These are phyloP conservation scores for Syritta pipiens DNA, from an alignment of 2,888 invertebrate genomes.

Conservation along the genomic window DNA sequence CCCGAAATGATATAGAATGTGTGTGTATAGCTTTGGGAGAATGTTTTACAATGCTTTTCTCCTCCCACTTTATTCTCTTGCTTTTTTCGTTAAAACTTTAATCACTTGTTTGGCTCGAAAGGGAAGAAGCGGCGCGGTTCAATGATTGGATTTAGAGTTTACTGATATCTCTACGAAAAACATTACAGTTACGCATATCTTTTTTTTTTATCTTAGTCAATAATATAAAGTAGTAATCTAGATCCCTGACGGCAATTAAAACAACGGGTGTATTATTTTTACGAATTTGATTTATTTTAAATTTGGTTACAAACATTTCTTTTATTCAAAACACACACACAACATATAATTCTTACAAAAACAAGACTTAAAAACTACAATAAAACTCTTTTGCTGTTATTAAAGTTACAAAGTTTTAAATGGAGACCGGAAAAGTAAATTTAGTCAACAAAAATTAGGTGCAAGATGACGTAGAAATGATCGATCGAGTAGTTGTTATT, in stretches of 20 bases:
- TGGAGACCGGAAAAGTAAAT: too few relatives aligned
- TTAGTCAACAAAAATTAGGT: too few relatives aligned
- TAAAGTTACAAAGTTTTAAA: too few relatives aligned
- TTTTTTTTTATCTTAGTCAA: constrained; percentile 10
- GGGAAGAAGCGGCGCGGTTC: too few relatives aligned
- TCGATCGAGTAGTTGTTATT: too few relatives aligned
- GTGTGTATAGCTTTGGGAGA: too few relatives aligned
- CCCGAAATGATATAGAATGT: constrained; percentile 15
- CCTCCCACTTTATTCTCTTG: too few relatives aligned
- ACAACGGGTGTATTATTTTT: constrained; percentile 55
- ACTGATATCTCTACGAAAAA: not conserved
- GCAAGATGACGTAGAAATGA: too few relatives aligned
- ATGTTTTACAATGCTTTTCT: too few relatives aligned
- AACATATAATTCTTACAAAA: constrained; percentile 36
- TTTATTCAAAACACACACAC: constrained; percentile 29
- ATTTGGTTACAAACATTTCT: constrained; percentile 25
- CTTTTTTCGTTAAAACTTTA: constrained; percentile 35
- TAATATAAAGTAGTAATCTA: not conserved
- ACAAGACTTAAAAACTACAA: constrained; percentile 20
- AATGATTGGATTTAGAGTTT: constrained; percentile 53
- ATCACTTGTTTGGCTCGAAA: constrained; percentile 9
- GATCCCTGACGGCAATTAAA: constrained; percentile 32
- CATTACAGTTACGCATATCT: not conserved
- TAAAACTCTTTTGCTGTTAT: not conserved
- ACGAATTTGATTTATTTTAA: constrained; percentile 48